Evolutionary conservation across 1,140 invertebrate genomes (phyloP).

Genomic region (Paraescarpia echinospica): DNA sequence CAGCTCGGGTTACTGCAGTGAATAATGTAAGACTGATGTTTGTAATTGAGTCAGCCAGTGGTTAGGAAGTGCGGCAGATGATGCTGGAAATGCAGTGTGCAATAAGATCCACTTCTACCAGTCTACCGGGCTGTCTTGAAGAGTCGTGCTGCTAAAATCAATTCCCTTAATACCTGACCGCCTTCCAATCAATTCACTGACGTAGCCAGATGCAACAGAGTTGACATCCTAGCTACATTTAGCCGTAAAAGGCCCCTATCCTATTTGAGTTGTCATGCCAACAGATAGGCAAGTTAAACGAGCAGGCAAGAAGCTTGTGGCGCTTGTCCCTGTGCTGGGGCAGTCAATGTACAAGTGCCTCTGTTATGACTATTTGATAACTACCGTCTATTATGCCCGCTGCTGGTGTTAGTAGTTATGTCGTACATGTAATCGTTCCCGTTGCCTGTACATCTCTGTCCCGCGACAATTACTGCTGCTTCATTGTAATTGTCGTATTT

Average conservation of each 20-base stretch:
- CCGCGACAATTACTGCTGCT: no score
- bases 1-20: not conserved
- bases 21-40: not conserved
- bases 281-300: not conserved
- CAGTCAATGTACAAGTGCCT: not conserved
- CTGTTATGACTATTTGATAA: not conserved
- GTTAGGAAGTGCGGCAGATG: not conserved
- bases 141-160: not conserved
- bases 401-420: not conserved
- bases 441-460: no score
- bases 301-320: not conserved
- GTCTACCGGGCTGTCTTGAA: not conserved
- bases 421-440: not conserved
- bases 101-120: not conserved
- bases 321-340: no score
- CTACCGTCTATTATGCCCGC: not conserved
- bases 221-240: not conserved
- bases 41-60: not conserved
- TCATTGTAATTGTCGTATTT: no score
- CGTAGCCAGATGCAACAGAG: not conserved
- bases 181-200: not conserved
- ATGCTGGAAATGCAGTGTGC: not conserved
- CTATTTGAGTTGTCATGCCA: not conserved
- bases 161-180: not conserved
- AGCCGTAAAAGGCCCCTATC: not conserved